A percentile compares a stretch with the other conserved stretches of the same genome.
Evolutionary conservation across 2,888 invertebrate genomes (phyloP).

Genomic region (Oscheius sp.): DNA sequence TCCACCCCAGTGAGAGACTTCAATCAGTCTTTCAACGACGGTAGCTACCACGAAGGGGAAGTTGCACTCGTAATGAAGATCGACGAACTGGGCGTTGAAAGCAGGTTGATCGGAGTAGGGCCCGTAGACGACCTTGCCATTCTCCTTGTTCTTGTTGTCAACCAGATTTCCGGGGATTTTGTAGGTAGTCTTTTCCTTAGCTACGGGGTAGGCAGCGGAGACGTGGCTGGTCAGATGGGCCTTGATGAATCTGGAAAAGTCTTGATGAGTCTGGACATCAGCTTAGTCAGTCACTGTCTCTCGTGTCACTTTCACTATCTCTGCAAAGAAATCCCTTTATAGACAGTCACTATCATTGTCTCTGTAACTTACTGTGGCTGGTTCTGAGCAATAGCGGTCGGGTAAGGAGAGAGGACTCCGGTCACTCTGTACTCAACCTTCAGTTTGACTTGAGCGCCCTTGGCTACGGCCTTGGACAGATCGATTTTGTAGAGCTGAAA

Average conservation of each 20-base stretch:
- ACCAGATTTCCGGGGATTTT: slow-evolving; percentile 77
- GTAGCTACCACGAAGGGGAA: slow-evolving; percentile 94
- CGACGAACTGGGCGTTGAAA: slow-evolving; percentile 79
- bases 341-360: too few species aligned
- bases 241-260: slow-evolving; percentile 80
- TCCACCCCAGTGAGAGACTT: slow-evolving; percentile 91
- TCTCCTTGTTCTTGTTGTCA: slow-evolving; percentile 78
- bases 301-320: too few species aligned
- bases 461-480: slow-evolving; percentile 54
- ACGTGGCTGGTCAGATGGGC: slow-evolving; percentile 87
- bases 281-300: not conserved
- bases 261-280: not conserved
- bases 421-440: slow-evolving; percentile 83
- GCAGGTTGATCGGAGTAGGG: slow-evolving; percentile 84
- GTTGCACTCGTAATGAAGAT: slow-evolving; percentile 94
- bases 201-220: slow-evolving; percentile 85
- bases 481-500: slow-evolving; percentile 59
- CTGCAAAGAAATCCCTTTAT: too few species aligned
- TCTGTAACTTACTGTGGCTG: slow-evolving; percentile 82
- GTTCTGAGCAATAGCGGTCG: slow-evolving; percentile 88
- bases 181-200: slow-evolving; percentile 85
- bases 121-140: slow-evolving; percentile 87
- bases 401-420: slow-evolving; percentile 85
- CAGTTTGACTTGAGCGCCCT: slow-evolving; percentile 61
- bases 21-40: slow-evolving; percentile 85